Evolutionary conservation across 2,113 vertebrate species (phyloP).

Genomic region (Pelodiscus sinensis): DNA sequence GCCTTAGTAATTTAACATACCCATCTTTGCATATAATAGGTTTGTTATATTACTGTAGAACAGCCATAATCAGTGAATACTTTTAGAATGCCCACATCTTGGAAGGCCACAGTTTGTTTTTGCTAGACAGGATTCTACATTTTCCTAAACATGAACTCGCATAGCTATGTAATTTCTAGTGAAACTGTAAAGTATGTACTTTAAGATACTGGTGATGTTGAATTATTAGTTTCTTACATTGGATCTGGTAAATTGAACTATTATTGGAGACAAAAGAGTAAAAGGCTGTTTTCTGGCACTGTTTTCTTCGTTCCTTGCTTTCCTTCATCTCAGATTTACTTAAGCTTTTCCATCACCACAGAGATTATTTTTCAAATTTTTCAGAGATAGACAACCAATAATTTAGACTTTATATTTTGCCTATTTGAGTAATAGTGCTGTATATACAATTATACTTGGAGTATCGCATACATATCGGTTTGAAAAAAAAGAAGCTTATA

Average conservation of each 20-base stretch:
- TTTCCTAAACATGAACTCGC: not conserved
- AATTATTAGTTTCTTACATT: not conserved
- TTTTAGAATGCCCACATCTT: not conserved
- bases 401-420: not conserved
- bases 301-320: not conserved
- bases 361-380: not conserved
- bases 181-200: not conserved
- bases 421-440: not conserved
- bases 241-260: not conserved
- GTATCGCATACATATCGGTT: not conserved
- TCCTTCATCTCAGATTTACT: not conserved
- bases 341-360: not conserved
- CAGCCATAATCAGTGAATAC: not conserved
- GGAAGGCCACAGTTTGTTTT: not conserved
- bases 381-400: not conserved
- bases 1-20: too few species aligned
- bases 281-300: not conserved
- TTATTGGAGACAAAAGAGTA: not conserved
- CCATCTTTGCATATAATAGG: too few species aligned
- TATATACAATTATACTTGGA: not conserved
- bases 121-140: not conserved
- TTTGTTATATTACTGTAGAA: not conserved
- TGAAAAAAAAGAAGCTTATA: not conserved
- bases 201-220: not conserved
- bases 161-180: not conserved